Percentiles rank a stretch among this genome's conserved stretches.
phyloP scores from a whole-genome alignment of 2,888 invertebrate genomes.

The Drosophila cognata region DNA sequence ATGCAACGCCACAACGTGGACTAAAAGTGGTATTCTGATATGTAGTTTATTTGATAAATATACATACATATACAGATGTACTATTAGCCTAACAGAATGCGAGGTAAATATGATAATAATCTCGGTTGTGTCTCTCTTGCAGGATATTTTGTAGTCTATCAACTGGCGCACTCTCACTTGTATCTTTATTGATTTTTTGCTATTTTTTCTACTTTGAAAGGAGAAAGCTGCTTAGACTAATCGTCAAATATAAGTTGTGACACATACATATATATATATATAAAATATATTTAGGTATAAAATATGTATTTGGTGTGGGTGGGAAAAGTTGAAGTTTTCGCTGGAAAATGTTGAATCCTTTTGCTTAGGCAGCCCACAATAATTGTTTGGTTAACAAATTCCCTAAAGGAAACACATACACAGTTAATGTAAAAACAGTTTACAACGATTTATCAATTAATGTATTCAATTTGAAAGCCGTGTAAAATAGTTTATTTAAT shows the following conservation, averaged over 20 bases:
- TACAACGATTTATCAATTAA: neutral
- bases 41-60: neutral
- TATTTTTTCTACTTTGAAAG: slow-evolving; percentile 24
- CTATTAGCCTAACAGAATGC: neutral
- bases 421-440: neutral
- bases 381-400: neutral
- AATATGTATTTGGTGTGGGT: neutral
- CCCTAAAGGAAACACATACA: neutral
- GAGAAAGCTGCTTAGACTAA: slow-evolving; percentile 37
- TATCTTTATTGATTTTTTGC: slow-evolving; percentile 31
- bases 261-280: neutral
- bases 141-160: neutral
- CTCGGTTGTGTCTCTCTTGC: neutral
- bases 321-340: neutral
- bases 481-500: neutral
- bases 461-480: neutral
- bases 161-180: neutral
- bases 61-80: neutral
- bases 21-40: neutral
- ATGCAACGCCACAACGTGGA: neutral
- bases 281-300: neutral
- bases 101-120: neutral
- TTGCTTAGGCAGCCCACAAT: neutral
- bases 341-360: neutral
- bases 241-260: slow-evolving; percentile 23